Base-by-base conservation (phyloP, 2,888 invertebrate species). In the Drosophila kanekoi region DNA sequence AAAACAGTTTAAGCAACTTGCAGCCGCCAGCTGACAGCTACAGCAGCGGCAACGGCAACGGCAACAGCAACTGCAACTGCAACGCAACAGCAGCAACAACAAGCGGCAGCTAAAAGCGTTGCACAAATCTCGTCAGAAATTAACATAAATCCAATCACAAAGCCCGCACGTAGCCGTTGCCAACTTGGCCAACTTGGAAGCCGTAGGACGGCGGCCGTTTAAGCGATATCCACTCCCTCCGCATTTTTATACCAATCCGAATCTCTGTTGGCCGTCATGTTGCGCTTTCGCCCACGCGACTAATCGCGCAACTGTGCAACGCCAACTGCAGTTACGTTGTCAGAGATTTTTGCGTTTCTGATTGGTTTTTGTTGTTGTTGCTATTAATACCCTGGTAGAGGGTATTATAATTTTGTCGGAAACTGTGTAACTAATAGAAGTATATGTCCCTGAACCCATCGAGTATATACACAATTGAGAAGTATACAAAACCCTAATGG, bases 101-200 rank as follows among this genome's bases (percentile, higher is more conserved):
- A 71, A 66, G 74, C 77, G 49, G 70, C 79, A 74, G 72, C 81
- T 61, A 63, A 76, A 77, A 73, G 76, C 86, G 78, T 83, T 83
- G 86, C 86, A 83, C 83, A 83, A 83, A 83, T 83, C 83, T 83
- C 83, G 86, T 83, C 85, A 73, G 80, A 85, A 86, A 87, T 87
- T 86, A 86, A 82, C 85, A 86, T 86, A 86, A 86, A 86, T 86
- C 82, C 85, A 86, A 85, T 87, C 87, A 86, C 80, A 81, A 85
- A 82, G 80, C 82, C 84, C 79, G 79, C 77, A 72, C 76, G 61
- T 58, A 56, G 67, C 66, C 58, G 61, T 53, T 61, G 53, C 70
- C 71, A 67, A 60, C 60, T 65, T 73, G 77, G 73, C 79, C 79
- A 85, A 77, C 63, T 76, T 79, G 72, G 76, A 76, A 83, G 69